Evolutionary conservation across 30 jellyfish, hydroid and myxozoan genomes (phyloP).

Genomic region (Chironex yamaguchii): DNA sequence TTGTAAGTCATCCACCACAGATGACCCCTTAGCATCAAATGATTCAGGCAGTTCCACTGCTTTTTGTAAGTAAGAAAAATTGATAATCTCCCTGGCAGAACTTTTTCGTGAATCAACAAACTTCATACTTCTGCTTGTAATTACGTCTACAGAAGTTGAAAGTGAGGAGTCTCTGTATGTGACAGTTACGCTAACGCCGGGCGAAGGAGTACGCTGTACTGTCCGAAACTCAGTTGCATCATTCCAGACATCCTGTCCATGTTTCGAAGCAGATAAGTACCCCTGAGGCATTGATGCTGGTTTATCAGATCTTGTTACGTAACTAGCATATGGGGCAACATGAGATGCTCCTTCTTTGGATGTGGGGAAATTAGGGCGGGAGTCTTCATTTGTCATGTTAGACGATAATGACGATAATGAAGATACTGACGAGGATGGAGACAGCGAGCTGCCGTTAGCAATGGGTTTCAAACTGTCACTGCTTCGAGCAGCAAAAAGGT

Average conservation of each 20-base stretch:
- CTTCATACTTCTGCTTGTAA: background rate
- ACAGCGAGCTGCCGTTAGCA: slow-evolving; percentile 18
- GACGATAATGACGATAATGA: slow-evolving; percentile 87
- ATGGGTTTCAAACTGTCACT: background rate
- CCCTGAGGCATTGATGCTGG: background rate
- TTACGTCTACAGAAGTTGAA: background rate
- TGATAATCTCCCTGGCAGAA: background rate
- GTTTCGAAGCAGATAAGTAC: background rate
- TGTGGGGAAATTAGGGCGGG: background rate
- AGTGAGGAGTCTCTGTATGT: background rate
- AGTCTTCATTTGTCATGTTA: slow-evolving; percentile 7
- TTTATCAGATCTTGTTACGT: background rate
- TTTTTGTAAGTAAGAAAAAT: background rate
- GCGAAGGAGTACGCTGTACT: slow-evolving; percentile 49
- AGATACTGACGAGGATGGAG: slow-evolving; percentile 90
- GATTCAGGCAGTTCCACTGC: background rate
- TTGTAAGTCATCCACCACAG: background rate
- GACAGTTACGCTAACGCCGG: background rate
- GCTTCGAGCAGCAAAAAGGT: background rate
- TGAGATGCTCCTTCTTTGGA: background rate
- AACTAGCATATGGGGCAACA: background rate
- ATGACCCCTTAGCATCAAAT: no score
- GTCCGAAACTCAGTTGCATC: slow-evolving; percentile 73
- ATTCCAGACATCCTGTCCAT: slow-evolving; percentile 31
- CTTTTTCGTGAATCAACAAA: slow-evolving; percentile 2